Conservation (phyloP, 2,113 vertebrate species). For the Panthera tigris region DNA sequence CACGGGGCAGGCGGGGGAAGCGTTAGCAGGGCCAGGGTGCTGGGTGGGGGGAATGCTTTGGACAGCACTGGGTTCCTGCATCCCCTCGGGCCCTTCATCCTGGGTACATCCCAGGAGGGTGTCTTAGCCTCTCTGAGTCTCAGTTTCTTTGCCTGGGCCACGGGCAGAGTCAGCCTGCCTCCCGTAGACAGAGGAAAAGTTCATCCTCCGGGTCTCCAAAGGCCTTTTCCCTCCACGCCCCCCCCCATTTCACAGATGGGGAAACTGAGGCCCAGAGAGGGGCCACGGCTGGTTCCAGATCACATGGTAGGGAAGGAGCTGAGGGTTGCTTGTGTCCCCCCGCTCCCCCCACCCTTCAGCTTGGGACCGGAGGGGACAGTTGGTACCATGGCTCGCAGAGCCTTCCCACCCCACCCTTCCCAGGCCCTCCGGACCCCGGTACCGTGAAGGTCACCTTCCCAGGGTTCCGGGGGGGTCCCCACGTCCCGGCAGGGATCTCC, state of each 20-base stretch:
- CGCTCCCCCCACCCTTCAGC: not conserved
- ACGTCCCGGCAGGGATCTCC: no score
- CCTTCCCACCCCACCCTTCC: accelerated
- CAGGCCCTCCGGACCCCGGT: not conserved
- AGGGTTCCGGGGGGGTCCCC: not conserved
- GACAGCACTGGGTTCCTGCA: not conserved
- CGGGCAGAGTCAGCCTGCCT: not conserved
- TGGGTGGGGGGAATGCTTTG: accelerated
- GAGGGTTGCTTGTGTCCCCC: not conserved
- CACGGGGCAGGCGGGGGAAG: accelerated
- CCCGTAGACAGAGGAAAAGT: not conserved
- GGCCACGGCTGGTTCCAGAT: not conserved
- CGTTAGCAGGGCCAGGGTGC: accelerated
- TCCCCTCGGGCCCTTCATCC: not conserved
- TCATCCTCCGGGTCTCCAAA: not conserved
- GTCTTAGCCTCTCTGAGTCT: not conserved
- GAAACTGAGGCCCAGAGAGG: conserved; percentile 3
- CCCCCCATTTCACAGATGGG: not conserved
- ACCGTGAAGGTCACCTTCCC: not conserved
- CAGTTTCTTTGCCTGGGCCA: not conserved
- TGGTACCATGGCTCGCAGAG: not conserved
- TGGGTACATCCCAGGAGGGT: not conserved
- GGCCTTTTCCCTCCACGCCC: not conserved
- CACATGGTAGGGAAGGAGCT: not conserved
- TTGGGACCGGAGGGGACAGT: not conserved